Percentiles rank a stretch among this genome's conserved stretches.
Conservation (phyloP, 2,113 vertebrate species). For the Oenanthe melanoleuca region DNA sequence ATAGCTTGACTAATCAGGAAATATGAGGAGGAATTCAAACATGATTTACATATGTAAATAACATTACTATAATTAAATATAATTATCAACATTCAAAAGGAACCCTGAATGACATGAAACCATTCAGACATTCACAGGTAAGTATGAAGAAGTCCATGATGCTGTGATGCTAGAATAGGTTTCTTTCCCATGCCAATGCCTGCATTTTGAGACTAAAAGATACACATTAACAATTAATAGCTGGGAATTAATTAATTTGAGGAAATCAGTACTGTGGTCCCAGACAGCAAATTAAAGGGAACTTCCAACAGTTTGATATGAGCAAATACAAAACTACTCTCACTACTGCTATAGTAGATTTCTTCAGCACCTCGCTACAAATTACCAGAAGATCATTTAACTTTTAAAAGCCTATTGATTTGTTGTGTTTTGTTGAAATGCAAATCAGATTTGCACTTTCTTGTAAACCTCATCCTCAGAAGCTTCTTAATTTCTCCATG, state of each 20-base stretch:
- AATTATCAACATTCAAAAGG: neutral
- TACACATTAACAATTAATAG: neutral
- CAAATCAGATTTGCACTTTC: neutral
- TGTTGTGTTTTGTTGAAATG: neutral
- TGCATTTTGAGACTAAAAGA: neutral
- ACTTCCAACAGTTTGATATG: neutral
- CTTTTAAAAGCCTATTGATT: conserved; percentile 40
- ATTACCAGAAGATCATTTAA: neutral
- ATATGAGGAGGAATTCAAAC: neutral
- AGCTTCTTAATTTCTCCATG: neutral
- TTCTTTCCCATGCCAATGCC: neutral
- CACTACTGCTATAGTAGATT: neutral
- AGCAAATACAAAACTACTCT: neutral
- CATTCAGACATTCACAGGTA: neutral
- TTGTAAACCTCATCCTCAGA: neutral
- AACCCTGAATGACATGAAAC: neutral
- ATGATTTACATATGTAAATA: neutral
- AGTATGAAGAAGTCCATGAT: rapidly evolving
- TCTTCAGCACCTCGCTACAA: neutral
- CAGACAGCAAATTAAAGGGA: neutral
- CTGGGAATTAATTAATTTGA: neutral
- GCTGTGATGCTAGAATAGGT: neutral
- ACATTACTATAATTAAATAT: no score
- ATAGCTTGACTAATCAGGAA: neutral
- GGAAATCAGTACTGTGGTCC: neutral